Evolutionary conservation across 1,140 invertebrate genomes (phyloP).

Genomic region (Papilio polyxenes): DNA sequence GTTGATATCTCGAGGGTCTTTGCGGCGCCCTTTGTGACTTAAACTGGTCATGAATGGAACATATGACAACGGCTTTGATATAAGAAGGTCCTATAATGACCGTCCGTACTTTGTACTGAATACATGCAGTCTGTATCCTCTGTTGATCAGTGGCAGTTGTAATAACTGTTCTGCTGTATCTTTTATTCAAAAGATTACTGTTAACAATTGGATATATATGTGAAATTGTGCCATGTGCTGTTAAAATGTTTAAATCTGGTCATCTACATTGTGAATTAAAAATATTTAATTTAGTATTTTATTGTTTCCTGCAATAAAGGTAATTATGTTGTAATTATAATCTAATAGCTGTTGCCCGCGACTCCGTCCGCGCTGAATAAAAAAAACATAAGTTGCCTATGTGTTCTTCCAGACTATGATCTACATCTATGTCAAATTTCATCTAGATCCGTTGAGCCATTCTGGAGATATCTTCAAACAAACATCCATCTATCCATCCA

Average conservation of each 20-base stretch:
- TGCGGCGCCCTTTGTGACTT: constrained; percentile 72
- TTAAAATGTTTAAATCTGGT: not conserved
- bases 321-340: not conserved
- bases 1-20: constrained; percentile 78
- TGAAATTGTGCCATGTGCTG: not conserved
- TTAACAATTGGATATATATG: constrained; percentile 4
- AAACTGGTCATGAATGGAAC: constrained; percentile 74
- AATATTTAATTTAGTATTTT: not conserved
- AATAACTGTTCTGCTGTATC: constrained; percentile 55
- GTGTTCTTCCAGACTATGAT: no score
- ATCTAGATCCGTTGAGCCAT: no score
- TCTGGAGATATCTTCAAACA: no score
- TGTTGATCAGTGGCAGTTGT: constrained; percentile 60
- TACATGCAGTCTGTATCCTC: constrained; percentile 40
- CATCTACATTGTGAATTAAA: not conserved
- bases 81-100: constrained; percentile 61
- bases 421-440: no score
- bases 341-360: not conserved
- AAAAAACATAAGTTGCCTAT: no score
- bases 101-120: constrained; percentile 48
- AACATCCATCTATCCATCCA: no score
- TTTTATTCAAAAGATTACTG: constrained; percentile 15
- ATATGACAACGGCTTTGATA: constrained; percentile 75
- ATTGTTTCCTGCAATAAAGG: not conserved
- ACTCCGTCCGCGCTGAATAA: no score